A percentile compares a stretch with the other conserved stretches of the same genome.
Evolutionary conservation across 1,140 invertebrate genomes (phyloP).

Genomic region (Lepidurus apus): DNA sequence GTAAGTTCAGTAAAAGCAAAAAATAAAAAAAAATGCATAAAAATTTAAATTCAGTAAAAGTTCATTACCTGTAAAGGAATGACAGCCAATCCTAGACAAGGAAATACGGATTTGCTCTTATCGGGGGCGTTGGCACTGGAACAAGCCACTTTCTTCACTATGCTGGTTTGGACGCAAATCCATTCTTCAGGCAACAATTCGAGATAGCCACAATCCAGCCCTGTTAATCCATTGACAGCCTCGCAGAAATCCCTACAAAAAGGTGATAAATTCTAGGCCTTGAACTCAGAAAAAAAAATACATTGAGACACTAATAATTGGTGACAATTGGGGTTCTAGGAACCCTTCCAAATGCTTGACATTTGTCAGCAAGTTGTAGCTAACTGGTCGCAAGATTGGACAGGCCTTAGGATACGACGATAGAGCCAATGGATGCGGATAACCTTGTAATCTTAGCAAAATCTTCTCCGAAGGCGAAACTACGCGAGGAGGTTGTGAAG

Average conservation of each 20-base stretch:
- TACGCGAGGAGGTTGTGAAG: background rate
- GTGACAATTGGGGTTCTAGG: background rate
- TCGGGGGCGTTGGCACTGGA: conserved; percentile 40
- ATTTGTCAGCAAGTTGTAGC: background rate
- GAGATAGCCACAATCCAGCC: conserved; percentile 60
- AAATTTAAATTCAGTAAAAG: background rate
- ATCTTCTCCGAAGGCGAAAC: background rate
- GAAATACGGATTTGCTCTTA: conserved; percentile 47
- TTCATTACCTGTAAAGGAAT: conserved; percentile 52
- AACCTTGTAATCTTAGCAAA: background rate
- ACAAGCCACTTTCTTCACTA: conserved; percentile 53
- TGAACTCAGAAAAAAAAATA: background rate
- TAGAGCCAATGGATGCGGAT: background rate
- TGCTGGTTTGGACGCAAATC: conserved; percentile 53
- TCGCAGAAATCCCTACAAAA: background rate
- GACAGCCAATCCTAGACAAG: conserved; percentile 59
- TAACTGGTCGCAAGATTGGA: background rate
- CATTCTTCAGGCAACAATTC: conserved; percentile 62
- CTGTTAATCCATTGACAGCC: conserved; percentile 51
- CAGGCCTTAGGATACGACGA: background rate
- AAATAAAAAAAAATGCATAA: too few species aligned
- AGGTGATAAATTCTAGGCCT: background rate
- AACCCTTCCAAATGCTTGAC: background rate
- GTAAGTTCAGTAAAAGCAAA: too few species aligned
- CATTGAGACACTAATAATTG: background rate